Base-by-base conservation (phyloP, 2,888 invertebrate genomes). In the Atherix ibis region DNA sequence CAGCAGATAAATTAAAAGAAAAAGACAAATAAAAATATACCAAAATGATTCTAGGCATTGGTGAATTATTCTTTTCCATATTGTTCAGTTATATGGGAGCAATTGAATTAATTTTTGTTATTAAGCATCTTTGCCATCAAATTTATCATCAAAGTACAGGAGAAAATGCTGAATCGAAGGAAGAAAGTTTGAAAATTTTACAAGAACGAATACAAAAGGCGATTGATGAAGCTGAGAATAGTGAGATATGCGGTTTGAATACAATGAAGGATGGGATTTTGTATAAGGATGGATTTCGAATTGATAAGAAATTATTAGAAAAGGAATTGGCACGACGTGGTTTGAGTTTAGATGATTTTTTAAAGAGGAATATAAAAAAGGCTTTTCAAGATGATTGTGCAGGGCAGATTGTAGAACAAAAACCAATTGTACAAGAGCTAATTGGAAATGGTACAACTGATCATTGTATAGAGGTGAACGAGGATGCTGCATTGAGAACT, bases 11-110 rank as follows among this genome's bases (percentile, higher is more conserved):
- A n/a, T n/a, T n/a, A n/a, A n/a, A n/a, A n/a, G n/a, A n/a, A n/a
- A n/a, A n/a, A n/a, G n/a, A n/a, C n/a, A n/a, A n/a, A n/a, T n/a
- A n/a, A n/a, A n/a, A n/a, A 34, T 27, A 35, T 19, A 41, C 36
- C 48, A 52, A 54, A 39, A 43, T 53, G 46, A 40, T 53, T 25
- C 41, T 52, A 45, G 58, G 52, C 52, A 76, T 84, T 75, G 83
- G 83, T 52, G 67, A 82, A 45, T 58, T 83, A 48, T 60, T 84
- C 39, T 64, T 84, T 44, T 82, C 84, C 32, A 64, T 79, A 48
- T 63, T 83, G 42, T 70, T 83, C 37, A 69, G 76, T 42, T 82
- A 80, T 57, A 73, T 80, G 42, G 83, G 84, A 40, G 71, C 76
- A 18, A 52, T 76, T 46, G 83, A 84, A 56, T 49, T 59, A 14